Conservation (phyloP, 2,113 vertebrate genomes). For the Silurus meridionalis region DNA sequence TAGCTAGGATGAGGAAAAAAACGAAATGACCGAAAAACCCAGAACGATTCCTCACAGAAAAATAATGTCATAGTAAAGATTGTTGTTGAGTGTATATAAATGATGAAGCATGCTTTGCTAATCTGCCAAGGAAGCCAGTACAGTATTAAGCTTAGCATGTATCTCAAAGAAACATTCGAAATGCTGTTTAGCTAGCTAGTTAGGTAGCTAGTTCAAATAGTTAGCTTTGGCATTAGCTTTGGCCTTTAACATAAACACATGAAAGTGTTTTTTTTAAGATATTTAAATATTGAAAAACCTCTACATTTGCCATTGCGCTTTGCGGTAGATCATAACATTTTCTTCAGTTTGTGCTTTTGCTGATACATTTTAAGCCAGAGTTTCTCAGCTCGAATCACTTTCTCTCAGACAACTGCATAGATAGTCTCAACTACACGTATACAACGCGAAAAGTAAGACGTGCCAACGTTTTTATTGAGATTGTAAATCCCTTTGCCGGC, state of each 20-base stretch:
- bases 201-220: background rate
- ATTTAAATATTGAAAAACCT: background rate
- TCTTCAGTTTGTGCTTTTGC: background rate
- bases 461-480: slow-evolving; percentile 1
- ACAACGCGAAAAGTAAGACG: background rate
- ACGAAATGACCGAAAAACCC: background rate
- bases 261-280: background rate
- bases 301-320: background rate
- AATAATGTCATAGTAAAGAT: background rate
- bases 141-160: background rate
- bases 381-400: background rate
- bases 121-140: background rate
- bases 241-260: background rate
- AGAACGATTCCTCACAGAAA: background rate
- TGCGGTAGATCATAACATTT: background rate
- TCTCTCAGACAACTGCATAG: background rate
- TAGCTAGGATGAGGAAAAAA: background rate
- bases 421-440: background rate
- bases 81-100: background rate
- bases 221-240: background rate
- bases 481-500: background rate
- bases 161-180: background rate
- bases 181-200: background rate
- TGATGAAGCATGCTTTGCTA: background rate
- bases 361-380: background rate